phyloP scores from a whole-genome alignment of 2,797 vertebrate species.

The Aldrovandia affinis region DNA sequence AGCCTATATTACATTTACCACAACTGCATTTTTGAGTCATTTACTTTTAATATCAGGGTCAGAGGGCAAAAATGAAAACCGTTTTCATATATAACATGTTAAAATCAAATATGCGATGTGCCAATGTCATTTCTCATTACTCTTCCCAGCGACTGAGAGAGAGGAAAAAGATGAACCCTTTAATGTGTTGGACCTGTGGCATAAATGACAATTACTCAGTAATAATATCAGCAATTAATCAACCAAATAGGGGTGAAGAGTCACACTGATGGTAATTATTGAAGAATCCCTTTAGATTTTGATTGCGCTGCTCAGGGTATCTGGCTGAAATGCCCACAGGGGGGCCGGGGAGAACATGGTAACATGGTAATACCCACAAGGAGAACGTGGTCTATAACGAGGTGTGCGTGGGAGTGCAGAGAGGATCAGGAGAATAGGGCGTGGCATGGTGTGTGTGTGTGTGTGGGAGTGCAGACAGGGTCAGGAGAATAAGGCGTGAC shows the following conservation, averaged over 20 bases:
- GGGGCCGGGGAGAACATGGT: neutral
- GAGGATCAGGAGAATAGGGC: too few species aligned
- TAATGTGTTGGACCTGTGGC: neutral
- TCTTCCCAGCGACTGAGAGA: neutral
- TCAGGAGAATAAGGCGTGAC: too few species aligned
- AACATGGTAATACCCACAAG: too few species aligned
- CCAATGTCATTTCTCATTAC: neutral
- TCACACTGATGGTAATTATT: neutral
- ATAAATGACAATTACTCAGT: neutral
- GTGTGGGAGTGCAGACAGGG: too few species aligned
- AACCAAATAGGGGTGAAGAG: neutral
- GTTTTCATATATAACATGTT: neutral
- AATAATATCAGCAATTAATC: neutral
- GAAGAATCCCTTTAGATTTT: neutral
- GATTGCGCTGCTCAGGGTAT: neutral
- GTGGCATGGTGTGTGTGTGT: too few species aligned
- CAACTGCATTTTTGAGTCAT: conserved; percentile 14
- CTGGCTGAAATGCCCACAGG: neutral
- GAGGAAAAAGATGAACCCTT: neutral
- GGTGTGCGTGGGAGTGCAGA: neutral
- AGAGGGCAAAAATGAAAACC: conserved; percentile 10
- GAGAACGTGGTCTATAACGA: neutral
- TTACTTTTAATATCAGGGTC: neutral
- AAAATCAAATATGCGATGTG: neutral
- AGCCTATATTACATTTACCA: conserved; percentile 23